A percentile compares a stretch with the other conserved stretches of the same genome.
These are phyloP conservation scores for Nymphicus hollandicus DNA, from an alignment of 2,113 vertebrate species.

Conservation along the genomic window DNA sequence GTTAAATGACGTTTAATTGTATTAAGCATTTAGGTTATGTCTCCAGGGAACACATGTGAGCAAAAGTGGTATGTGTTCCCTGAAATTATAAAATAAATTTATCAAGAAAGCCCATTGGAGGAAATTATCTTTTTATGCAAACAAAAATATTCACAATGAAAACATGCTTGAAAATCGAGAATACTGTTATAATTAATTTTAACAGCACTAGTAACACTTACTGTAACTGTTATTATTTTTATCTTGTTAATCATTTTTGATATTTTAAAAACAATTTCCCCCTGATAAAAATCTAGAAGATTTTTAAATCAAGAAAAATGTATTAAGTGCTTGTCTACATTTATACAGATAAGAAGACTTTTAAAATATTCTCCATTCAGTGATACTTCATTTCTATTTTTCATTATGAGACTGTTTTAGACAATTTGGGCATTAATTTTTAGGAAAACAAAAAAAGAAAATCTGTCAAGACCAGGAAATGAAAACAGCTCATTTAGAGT, in stretches of 20 bases:
- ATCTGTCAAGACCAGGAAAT: neutral
- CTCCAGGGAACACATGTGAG: neutral
- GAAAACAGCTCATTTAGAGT: neutral
- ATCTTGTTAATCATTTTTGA: neutral
- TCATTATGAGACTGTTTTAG: neutral
- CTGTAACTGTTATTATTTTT: neutral
- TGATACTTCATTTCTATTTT: neutral
- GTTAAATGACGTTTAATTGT: neutral
- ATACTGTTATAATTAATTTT: neutral
- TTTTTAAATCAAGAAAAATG: neutral
- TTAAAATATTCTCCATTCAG: neutral
- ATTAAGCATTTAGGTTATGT: neutral
- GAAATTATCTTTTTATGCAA: neutral
- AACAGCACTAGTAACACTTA: neutral
- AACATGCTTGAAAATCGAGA: neutral
- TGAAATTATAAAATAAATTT: neutral
- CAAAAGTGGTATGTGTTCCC: neutral
- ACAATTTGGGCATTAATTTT: neutral
- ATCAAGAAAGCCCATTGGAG: neutral
- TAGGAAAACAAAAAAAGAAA: neutral
- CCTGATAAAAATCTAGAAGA: neutral
- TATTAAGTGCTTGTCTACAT: neutral
- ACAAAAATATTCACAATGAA: neutral
- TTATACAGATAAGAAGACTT: neutral
- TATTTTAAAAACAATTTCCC: neutral